Percentiles rank a stretch among this genome's conserved stretches.
Evolutionary conservation across 1,140 invertebrate species (phyloP).

Genomic region (Brachystomella parvula): DNA sequence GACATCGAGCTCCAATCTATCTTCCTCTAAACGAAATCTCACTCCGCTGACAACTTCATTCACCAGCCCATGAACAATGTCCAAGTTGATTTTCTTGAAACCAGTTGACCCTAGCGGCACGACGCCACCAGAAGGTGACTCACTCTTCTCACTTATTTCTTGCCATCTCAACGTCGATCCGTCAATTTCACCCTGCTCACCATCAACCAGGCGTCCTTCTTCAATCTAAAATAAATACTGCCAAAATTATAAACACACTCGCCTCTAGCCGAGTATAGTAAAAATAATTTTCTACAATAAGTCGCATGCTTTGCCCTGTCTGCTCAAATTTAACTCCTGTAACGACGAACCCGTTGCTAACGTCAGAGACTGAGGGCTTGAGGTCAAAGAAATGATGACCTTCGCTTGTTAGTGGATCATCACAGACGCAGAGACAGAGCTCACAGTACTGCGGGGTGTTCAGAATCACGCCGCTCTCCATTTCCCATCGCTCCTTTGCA

Average conservation of each 20-base stretch:
- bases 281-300: conserved; percentile 11
- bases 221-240: too few species aligned
- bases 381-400: conserved; percentile 17
- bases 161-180: neutral
- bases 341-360: conserved; percentile 11
- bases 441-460: conserved; percentile 28
- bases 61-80: conserved; percentile 2
- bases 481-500: conserved; percentile 21
- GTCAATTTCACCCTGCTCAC: conserved; percentile 19
- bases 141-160: too few species aligned
- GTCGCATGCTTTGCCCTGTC: conserved; percentile 4
- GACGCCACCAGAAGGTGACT: neutral
- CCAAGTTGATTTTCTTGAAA: conserved; percentile 15
- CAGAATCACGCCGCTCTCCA: conserved; percentile 25
- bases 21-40: neutral
- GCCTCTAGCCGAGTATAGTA: too few species aligned
- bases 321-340: conserved; percentile 16
- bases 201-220: neutral
- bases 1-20: neutral
- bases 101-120: neutral
- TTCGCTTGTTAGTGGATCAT: conserved; percentile 7
- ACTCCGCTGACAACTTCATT: neutral
- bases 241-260: too few species aligned
- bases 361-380: neutral
- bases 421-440: conserved; percentile 25